Base-by-base conservation (phyloP, 2,888 invertebrate species). In the Opisthograptis luteolata region DNA sequence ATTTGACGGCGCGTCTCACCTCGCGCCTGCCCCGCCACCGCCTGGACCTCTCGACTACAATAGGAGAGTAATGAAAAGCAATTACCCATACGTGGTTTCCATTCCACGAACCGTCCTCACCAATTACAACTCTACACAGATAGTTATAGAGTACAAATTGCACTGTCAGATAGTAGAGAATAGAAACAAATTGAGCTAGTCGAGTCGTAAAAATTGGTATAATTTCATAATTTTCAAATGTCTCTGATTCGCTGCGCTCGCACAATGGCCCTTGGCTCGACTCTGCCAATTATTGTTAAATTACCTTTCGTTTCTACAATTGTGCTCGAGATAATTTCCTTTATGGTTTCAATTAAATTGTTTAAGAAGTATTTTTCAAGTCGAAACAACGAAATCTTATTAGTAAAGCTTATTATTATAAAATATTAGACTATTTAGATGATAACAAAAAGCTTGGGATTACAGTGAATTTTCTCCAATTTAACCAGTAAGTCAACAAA, bases 51-150 rank as follows among this genome's bases (percentile, higher is more conserved):
- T 70, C 69, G 76, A 81, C 79, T 80, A 83, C 83, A 83, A 87
- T 86, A 75, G 85, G 63, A 66, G 64, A 77, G 84, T 88, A 89
- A 89, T 89, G 88, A 88, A 87, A 83, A 87, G 88, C 88, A 88
- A 88, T 89, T 88, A 88, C 87, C 76, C 87, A 87, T 87, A 89
- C 88, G 89, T 87, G 89, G 86, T 80, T 76, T 76, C 75, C 81
- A 76, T 77, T 68, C 73, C 65, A 64, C 34, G 55, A 53, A 40
- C 54, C 52, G 32, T 28, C 39, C 55, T 53, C 36, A 9, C 54
- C 46, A 74, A 67, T 64, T 42, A 28, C 44, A 55, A 64, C 79
- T 64, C 64, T 80, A 67, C 8, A 6, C 0, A 47, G 9, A 17
- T 19, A 19, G 40, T 1, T 12, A 44, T 64, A 74, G 42, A 60